Evolutionary conservation across 2,888 invertebrate genomes (phyloP).

Genomic region (Cerastoderma edule): DNA sequence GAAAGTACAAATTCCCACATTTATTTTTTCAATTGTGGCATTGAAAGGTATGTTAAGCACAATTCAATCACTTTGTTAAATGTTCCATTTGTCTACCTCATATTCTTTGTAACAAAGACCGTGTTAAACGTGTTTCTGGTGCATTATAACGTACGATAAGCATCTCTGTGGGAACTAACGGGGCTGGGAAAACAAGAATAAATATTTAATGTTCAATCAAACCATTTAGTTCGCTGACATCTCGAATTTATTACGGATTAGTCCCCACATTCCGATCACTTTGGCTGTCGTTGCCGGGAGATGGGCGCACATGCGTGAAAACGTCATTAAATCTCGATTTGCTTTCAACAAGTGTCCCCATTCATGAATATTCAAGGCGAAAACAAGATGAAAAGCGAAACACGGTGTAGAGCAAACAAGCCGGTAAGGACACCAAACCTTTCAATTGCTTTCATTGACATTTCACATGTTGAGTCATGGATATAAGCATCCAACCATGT

Average conservation of each 20-base stretch:
- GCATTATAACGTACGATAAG: no score
- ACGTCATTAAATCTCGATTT: conserved; percentile 57
- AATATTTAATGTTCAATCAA: conserved; percentile 8
- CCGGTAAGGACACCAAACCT: no score
- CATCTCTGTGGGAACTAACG: conserved; percentile 22
- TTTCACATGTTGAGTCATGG: no score
- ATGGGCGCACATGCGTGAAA: conserved; percentile 44
- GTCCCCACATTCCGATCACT: conserved; percentile 35
- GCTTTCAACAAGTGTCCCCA: conserved; percentile 30
- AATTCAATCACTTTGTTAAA: no score
- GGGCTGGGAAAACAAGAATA: neutral
- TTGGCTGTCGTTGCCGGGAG: conserved; percentile 40
- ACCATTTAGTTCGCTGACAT: conserved; percentile 16
- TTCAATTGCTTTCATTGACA: no score
- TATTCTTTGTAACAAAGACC: no score
- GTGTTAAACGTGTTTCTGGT: no score
- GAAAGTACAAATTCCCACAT: no score
- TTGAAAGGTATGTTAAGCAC: no score
- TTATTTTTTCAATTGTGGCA: no score
- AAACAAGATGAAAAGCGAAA: neutral
- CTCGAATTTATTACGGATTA: conserved; percentile 50
- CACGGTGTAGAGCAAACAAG: neutral
- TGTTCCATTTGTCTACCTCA: no score
- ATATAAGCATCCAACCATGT: no score
- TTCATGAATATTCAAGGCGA: conserved; percentile 9